Conservation (phyloP, 1,140 invertebrate genomes). For the Camponotus pennsylvanicus region DNA sequence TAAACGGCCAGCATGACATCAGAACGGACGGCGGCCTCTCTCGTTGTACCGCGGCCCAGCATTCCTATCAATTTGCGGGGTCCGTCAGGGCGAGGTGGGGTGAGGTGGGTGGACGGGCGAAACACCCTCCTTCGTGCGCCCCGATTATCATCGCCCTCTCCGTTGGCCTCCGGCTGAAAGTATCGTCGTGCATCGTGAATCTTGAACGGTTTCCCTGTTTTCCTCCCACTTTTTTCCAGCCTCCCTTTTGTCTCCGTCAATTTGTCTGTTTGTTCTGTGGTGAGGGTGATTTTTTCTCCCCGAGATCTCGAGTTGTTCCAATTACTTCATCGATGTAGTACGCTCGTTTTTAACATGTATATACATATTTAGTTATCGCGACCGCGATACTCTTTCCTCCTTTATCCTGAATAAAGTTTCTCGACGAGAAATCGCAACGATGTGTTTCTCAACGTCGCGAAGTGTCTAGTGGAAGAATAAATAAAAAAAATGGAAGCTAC, state of each 20-base stretch:
- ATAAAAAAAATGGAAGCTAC: constrained; percentile 20
- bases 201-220: not conserved
- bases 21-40: constrained; percentile 68
- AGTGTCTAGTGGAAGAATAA: not conserved
- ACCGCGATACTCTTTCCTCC: not conserved
- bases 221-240: no score
- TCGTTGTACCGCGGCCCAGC: constrained; percentile 73
- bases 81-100: constrained; percentile 7
- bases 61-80: constrained; percentile 78
- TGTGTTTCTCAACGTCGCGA: not conserved
- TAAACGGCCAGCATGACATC: constrained; percentile 82
- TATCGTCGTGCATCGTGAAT: constrained; percentile 6
- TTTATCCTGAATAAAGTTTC: not conserved
- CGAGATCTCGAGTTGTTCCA: constrained; percentile 12
- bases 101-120: constrained; percentile 50
- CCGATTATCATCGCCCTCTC: constrained; percentile 13
- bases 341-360: not conserved
- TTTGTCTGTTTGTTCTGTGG: not conserved
- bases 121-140: constrained; percentile 61
- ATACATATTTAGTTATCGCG: not conserved
- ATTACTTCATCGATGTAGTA: constrained; percentile 11
- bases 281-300: constrained; percentile 20
- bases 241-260: not conserved
- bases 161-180: not conserved
- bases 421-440: not conserved